Evolutionary conservation across 2,888 invertebrate species (phyloP).

Genomic region (Lasioglossum marginatum): DNA sequence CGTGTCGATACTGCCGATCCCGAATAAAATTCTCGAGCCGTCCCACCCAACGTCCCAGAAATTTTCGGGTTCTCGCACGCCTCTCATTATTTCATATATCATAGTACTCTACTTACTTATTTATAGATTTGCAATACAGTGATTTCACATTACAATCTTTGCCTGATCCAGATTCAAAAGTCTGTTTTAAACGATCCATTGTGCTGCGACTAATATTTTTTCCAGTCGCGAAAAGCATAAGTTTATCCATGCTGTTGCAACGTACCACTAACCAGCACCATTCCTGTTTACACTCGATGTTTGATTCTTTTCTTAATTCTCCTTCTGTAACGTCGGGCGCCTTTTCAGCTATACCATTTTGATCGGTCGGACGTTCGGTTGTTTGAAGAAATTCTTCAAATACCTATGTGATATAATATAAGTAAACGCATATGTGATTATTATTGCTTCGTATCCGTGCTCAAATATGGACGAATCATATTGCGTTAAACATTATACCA

Average conservation of each 20-base stretch:
- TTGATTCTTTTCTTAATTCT: conserved; percentile 46
- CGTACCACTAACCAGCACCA: conserved; percentile 81
- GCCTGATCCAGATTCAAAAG: conserved; percentile 79
- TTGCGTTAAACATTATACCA: background rate
- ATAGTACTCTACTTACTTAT: conserved; percentile 75
- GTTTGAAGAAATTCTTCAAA: conserved; percentile 82
- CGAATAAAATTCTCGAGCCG: too few species aligned
- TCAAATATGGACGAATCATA: background rate
- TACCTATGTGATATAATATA: conserved; percentile 73
- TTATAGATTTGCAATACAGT: conserved; percentile 81
- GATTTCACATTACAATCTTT: conserved; percentile 83
- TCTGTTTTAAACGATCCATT: conserved; percentile 80
- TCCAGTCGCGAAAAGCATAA: conserved; percentile 83
- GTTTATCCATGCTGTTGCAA: conserved; percentile 80
- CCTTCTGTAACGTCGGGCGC: conserved; percentile 49
- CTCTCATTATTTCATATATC: background rate
- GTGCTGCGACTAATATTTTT: conserved; percentile 77
- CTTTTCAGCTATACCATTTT: conserved; percentile 50
- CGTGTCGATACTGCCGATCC: too few species aligned
- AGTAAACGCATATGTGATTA: background rate
- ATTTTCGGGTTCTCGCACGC: background rate
- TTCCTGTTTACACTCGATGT: conserved; percentile 67
- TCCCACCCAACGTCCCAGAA: too few species aligned
- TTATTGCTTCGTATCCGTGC: background rate
- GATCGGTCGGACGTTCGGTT: conserved; percentile 63